phyloP scores from a whole-genome alignment of 1,140 invertebrate genomes.

The Drosophila sproati region DNA sequence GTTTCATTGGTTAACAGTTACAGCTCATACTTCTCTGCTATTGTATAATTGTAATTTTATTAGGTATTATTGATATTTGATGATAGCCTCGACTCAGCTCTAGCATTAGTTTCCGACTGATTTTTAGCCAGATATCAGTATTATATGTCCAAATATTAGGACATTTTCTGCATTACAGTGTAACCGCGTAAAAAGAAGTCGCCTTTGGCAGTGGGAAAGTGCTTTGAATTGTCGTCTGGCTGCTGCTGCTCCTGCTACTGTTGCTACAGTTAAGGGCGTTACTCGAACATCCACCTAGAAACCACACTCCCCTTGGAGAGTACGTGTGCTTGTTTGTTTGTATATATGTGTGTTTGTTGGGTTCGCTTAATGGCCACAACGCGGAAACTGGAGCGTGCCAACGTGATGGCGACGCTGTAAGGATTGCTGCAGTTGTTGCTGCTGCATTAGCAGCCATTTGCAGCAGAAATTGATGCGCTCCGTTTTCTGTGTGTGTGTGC shows the following conservation, averaged over 20 bases:
- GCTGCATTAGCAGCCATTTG: constrained; percentile 80
- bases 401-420: constrained; percentile 45
- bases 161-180: constrained; percentile 20
- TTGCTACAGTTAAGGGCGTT: constrained; percentile 17
- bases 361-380: constrained; percentile 79
- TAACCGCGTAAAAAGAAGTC: constrained; percentile 20
- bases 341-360: constrained; percentile 46
- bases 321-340: constrained; percentile 22
- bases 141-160: constrained; percentile 13
- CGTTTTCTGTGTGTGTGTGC: background rate
- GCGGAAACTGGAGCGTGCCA: constrained; percentile 79
- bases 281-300: constrained; percentile 26
- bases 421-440: constrained; percentile 66
- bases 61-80: no score
- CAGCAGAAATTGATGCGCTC: constrained; percentile 68
- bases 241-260: constrained; percentile 7
- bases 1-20: no score
- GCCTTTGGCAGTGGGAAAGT: constrained; percentile 35
- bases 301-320: constrained; percentile 11
- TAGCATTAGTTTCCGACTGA: constrained; percentile 13
- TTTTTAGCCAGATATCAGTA: constrained; percentile 1
- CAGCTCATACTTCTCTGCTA: no score
- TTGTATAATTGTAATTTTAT: no score
- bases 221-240: constrained; percentile 37
- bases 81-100: background rate